These are phyloP conservation scores for Diprion similis DNA, from an alignment of 1,140 invertebrate species.

Conservation along the genomic window DNA sequence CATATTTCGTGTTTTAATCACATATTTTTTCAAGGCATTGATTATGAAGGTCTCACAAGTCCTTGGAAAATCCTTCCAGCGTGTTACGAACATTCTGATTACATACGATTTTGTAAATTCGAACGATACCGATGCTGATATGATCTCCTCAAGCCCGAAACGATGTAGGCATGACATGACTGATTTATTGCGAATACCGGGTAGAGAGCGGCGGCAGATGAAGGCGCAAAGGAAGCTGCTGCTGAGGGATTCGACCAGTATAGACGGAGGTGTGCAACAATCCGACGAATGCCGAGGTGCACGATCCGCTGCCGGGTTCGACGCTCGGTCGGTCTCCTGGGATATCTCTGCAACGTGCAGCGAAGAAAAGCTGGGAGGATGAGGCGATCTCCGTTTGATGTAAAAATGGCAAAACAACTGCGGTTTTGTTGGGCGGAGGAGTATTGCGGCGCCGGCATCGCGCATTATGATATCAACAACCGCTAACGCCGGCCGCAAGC, in stretches of 20 bases:
- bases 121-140: too few species aligned
- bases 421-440: slow-evolving; percentile 35
- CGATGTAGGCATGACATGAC: not conserved
- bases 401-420: slow-evolving; percentile 44
- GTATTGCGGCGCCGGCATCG: not conserved
- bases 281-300: slow-evolving; percentile 39
- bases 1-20: too few species aligned
- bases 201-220: too few species aligned
- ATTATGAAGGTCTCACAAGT: too few species aligned
- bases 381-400: slow-evolving; percentile 22
- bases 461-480: too few species aligned
- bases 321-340: slow-evolving; percentile 33
- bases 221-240: not conserved
- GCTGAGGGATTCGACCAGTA: not conserved
- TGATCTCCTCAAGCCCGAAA: not conserved
- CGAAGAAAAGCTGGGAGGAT: not conserved
- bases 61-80: too few species aligned
- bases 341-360: slow-evolving; percentile 14
- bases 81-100: too few species aligned
- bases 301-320: slow-evolving; percentile 42
- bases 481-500: too few species aligned
- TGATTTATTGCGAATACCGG: too few species aligned
- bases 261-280: slow-evolving; percentile 44
- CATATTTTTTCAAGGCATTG: too few species aligned
- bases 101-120: too few species aligned